Evolutionary conservation across 2,113 vertebrate species (phyloP).

Genomic region (Guaruba guarouba): DNA sequence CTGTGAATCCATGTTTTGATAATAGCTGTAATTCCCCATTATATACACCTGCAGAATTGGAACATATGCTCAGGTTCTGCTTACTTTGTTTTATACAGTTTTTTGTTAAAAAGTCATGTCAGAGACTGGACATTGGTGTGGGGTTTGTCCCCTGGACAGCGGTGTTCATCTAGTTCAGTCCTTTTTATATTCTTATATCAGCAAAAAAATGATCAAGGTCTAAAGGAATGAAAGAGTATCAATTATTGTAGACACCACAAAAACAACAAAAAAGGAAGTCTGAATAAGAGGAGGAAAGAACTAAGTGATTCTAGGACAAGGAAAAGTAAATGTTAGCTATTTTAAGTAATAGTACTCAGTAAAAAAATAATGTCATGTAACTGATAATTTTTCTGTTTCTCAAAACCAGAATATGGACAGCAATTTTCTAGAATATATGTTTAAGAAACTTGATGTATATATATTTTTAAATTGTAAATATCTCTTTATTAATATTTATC

Average conservation of each 20-base stretch:
- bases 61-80: fast-evolving
- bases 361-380: not conserved
- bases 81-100: not conserved
- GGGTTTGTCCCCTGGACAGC: not conserved
- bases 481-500: not conserved
- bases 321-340: not conserved
- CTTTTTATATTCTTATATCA: not conserved
- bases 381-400: not conserved
- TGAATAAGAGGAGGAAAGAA: not conserved
- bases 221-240: not conserved
- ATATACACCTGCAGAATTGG: not conserved
- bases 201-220: fast-evolving
- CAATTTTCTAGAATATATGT: not conserved
- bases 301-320: not conserved
- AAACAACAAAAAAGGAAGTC: not conserved
- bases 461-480: not conserved
- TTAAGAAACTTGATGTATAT: not conserved
- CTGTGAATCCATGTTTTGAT: not conserved
- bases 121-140: fast-evolving
- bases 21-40: not conserved
- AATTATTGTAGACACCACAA: not conserved
- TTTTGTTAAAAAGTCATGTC: not conserved
- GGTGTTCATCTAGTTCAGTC: not conserved
- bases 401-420: not conserved
- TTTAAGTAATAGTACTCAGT: not conserved